Percentiles rank a stretch among this genome's conserved stretches.
These are phyloP conservation scores for Heterohyrax brucei DNA, from an alignment of 2,797 vertebrate species.

Conservation along the genomic window DNA sequence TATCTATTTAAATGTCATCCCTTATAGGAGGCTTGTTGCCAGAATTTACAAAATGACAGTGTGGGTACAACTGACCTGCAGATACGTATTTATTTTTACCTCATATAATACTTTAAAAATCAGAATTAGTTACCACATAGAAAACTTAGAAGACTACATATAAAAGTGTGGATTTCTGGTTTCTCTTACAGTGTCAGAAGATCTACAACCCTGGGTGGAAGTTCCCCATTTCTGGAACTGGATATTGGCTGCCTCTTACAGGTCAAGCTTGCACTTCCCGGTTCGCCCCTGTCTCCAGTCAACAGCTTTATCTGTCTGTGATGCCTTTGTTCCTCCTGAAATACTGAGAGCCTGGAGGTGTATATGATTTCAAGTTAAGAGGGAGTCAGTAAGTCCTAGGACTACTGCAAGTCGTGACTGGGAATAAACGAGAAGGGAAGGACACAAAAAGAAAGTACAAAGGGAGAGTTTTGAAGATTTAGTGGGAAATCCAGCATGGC, in stretches of 20 bases:
- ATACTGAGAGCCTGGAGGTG: background rate
- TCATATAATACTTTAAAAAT: background rate
- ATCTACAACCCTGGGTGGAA: background rate
- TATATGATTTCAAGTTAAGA: background rate
- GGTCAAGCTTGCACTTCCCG: background rate
- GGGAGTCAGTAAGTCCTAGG: background rate
- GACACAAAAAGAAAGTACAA: background rate
- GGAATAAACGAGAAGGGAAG: background rate
- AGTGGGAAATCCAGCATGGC: background rate
- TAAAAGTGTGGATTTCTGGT: background rate
- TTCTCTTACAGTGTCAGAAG: conserved; percentile 55
- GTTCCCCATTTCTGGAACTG: background rate
- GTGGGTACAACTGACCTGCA: conserved; percentile 11
- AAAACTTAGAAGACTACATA: conserved; percentile 15
- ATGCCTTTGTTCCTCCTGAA: background rate
- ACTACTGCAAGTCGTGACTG: background rate
- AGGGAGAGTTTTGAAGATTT: background rate
- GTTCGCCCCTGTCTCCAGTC: background rate
- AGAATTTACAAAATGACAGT: conserved; percentile 44
- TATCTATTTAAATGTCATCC: conserved; percentile 53
- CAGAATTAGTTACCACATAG: background rate
- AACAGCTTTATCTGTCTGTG: background rate
- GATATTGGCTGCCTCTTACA: background rate
- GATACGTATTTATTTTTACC: background rate
- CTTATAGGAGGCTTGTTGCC: background rate